Evolutionary conservation across 2,888 invertebrate species (phyloP).

Genomic region (Cepaea hortensis): DNA sequence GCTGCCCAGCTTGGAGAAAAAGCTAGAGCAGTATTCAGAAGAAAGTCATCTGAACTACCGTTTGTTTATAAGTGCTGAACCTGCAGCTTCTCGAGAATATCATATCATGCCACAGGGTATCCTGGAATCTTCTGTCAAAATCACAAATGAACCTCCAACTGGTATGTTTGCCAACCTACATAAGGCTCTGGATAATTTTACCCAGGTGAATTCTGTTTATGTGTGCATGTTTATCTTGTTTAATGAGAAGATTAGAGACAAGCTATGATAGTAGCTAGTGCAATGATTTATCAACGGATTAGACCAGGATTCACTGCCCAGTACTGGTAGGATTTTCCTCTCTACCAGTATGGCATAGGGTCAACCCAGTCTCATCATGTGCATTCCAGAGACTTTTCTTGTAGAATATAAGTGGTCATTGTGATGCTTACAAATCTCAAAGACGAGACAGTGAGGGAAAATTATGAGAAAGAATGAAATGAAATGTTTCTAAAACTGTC

Average conservation of each 20-base stretch:
- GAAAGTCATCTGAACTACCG: constrained; percentile 89
- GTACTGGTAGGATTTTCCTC: too few relatives aligned
- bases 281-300: too few relatives aligned
- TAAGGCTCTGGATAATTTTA: constrained; percentile 95
- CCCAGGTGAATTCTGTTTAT: constrained; percentile 79
- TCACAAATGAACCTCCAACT: constrained; percentile 97
- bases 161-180: constrained; percentile 97
- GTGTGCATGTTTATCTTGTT: background rate
- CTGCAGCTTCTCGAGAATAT: constrained; percentile 88
- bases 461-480: too few relatives aligned
- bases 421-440: too few relatives aligned
- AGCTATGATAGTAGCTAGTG: too few relatives aligned
- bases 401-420: too few relatives aligned
- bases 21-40: constrained; percentile 88
- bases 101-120: constrained; percentile 98
- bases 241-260: background rate
- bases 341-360: too few relatives aligned
- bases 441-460: too few relatives aligned
- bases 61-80: constrained; percentile 95
- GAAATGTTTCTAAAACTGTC: too few relatives aligned
- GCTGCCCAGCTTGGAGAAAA: constrained; percentile 92
- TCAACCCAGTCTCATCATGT: too few relatives aligned
- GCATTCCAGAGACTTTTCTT: too few relatives aligned
- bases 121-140: constrained; percentile 95
- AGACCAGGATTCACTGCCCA: too few relatives aligned